These are phyloP conservation scores for Hephaestus fuliginosus DNA, from an alignment of 2,797 vertebrate genomes.

Conservation along the genomic window DNA sequence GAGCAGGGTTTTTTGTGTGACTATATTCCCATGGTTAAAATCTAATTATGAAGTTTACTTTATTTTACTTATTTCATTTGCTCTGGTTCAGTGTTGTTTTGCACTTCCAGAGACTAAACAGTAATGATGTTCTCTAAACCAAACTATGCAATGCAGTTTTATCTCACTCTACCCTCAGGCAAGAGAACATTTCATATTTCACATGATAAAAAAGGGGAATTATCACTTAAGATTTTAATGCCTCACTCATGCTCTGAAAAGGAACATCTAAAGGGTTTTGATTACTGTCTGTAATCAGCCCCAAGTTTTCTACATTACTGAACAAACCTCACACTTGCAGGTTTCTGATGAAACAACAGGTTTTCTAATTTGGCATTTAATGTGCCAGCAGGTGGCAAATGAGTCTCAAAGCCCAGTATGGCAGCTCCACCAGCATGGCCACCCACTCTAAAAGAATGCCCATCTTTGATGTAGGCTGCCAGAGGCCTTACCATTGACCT, in stretches of 20 bases:
- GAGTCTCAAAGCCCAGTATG: slow-evolving; percentile 63
- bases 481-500: slow-evolving; percentile 70
- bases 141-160: slow-evolving; percentile 32
- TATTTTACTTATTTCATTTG: background rate
- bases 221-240: slow-evolving; percentile 44
- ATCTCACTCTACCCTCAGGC: slow-evolving; percentile 32
- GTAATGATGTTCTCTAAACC: slow-evolving; percentile 36
- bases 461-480: slow-evolving; percentile 71
- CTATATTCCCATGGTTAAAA: slow-evolving; percentile 1
- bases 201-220: slow-evolving; percentile 28
- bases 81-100: slow-evolving; percentile 27
- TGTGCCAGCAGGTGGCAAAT: slow-evolving; percentile 78
- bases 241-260: slow-evolving; percentile 37
- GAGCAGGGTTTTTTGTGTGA: background rate
- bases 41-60: slow-evolving; percentile 4
- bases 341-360: slow-evolving; percentile 75
- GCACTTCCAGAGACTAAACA: slow-evolving; percentile 27
- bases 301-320: slow-evolving; percentile 50
- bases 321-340: slow-evolving; percentile 52
- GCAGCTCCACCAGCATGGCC: slow-evolving; percentile 66
- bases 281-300: slow-evolving; percentile 63
- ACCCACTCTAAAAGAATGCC: slow-evolving; percentile 65
- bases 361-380: slow-evolving; percentile 79
- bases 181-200: slow-evolving; percentile 32
- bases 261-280: slow-evolving; percentile 53